Base-by-base conservation (phyloP, 2,113 vertebrate species). In the Lepisosteus osseus region DNA sequence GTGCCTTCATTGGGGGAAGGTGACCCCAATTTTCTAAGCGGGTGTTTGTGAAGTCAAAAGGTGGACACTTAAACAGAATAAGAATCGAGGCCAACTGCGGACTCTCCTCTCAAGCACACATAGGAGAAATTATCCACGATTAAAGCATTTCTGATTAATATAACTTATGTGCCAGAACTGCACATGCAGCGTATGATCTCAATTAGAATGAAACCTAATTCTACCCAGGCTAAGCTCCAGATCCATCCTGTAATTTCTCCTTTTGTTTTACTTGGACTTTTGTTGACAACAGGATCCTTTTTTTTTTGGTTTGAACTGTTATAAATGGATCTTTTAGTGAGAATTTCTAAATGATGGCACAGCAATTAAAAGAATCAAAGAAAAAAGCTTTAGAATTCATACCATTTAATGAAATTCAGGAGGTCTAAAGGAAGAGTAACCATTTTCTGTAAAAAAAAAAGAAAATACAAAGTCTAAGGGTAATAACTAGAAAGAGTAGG, bases 201-300 rank as follows among this genome's bases (percentile, higher is more conserved):
- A 94, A 94, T 95, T 94, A 94, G 88, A 82, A 76, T 90, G 93
- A 94, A 95, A 93, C 88, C 85, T 81, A 85, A 95, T 88, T 91
- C 93, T 89, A 88, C 65, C 87, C 89, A 91, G 91, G 90, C 90
- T 84, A 79, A 78, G 74, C 78, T 90, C 86, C 87, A 88, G 77
- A 86, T 90, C 88, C 87, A 82, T 89, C 83, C 87, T 84, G 86
- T 86, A 88, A 86, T 86, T 89, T 91, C 79, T 90, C 87, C 82
- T 76, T 74, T 85, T 94, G 88, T 93, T 94, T 95, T 89, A 88
- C 86, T 93, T 92, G 91, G 92, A 93, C 84, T 76, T 80, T 89
- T 88, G 86, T 86, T 86, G 90, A 93, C 90, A 87, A 88, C 83
- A 79, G 74, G 80, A 78, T 84, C 79, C 89, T 76, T 76, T 70